A percentile compares a stretch with the other conserved stretches of the same genome.
Conservation (phyloP, 2,888 invertebrate species). For the Antitype chi region DNA sequence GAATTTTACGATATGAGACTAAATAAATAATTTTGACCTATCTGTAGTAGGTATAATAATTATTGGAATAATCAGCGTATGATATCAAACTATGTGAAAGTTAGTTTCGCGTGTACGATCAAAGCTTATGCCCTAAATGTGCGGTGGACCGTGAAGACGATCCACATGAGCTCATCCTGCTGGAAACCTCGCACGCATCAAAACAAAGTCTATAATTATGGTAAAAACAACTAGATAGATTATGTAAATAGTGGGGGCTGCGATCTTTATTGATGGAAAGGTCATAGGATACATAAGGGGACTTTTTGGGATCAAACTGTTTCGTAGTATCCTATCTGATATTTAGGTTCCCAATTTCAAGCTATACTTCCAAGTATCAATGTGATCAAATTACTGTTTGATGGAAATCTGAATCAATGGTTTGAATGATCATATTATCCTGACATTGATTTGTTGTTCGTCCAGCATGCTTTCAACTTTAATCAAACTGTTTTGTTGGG, state of each 20-base stretch:
- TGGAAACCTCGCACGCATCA: conserved; percentile 63
- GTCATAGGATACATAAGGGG: not conserved
- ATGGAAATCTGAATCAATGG: not conserved
- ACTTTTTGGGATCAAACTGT: not conserved
- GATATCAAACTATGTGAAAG: conserved; percentile 59
- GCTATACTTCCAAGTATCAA: not conserved
- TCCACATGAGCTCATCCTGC: conserved; percentile 40
- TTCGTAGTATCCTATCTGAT: not conserved
- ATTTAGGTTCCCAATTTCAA: no score
- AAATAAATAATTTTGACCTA: not conserved
- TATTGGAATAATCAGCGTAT: conserved; percentile 18
- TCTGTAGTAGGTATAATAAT: not conserved
- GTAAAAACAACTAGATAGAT: conserved; percentile 24
- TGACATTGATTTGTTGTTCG: not conserved
- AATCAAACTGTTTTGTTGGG: no score
- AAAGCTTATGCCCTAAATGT: conserved; percentile 60
- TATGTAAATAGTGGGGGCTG: conserved; percentile 23
- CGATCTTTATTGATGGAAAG: conserved; percentile 15
- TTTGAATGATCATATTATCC: no score
- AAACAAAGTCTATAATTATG: conserved; percentile 52
- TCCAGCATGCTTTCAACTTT: not conserved
- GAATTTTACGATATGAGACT: no score
- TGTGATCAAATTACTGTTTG: not conserved
- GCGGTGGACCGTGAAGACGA: conserved; percentile 51
- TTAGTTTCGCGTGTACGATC: conserved; percentile 62